A percentile compares a stretch with the other conserved stretches of the same genome.
Evolutionary conservation across 2,113 vertebrate species (phyloP).

Genomic region (Bos javanicus): DNA sequence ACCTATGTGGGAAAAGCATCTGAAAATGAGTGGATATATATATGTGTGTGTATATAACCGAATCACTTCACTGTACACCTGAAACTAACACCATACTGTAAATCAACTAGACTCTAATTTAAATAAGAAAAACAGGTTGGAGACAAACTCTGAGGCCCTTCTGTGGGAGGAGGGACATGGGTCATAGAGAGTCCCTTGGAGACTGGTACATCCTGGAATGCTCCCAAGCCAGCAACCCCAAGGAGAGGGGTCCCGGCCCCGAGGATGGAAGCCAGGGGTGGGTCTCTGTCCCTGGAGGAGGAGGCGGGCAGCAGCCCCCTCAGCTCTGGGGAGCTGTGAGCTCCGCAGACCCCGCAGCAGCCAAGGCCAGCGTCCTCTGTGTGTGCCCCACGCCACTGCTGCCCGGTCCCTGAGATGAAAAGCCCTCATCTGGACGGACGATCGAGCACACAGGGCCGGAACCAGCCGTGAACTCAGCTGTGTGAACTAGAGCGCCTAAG

Average conservation of each 20-base stretch:
- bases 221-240: accelerated
- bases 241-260: accelerated
- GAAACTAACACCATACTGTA: background rate
- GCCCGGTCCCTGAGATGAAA: accelerated
- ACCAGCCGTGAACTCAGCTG: accelerated
- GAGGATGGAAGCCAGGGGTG: background rate
- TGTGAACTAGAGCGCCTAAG: accelerated
- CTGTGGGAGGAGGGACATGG: background rate
- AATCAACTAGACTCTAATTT: background rate
- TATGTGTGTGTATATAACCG: accelerated
- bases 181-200: background rate
- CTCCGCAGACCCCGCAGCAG: background rate
- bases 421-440: background rate
- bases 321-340: too few relatives aligned
- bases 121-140: background rate
- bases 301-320: too few relatives aligned
- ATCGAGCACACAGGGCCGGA: accelerated
- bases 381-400: background rate
- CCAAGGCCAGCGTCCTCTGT: accelerated
- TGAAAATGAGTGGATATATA: background rate
- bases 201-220: accelerated
- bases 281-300: background rate
- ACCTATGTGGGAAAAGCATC: background rate
- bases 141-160: background rate
- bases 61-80: accelerated